Evolutionary conservation across 2,888 invertebrate species (phyloP), one percentile per base, ranked within the genome.

Genomic region (Aporophyla nigra): DNA sequence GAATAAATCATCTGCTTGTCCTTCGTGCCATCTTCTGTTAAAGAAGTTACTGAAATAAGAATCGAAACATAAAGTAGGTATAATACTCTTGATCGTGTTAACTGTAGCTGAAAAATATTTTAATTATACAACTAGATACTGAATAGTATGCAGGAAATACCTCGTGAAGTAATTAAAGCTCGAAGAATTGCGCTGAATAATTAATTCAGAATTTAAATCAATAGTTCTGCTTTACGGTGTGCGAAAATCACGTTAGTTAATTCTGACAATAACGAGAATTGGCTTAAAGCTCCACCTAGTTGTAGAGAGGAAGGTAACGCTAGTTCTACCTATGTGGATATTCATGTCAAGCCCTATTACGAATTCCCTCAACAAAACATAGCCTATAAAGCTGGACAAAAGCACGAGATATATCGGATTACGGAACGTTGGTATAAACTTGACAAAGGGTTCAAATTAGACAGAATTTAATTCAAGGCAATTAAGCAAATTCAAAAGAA

Each of bases 401-500:
- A 75, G 51, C 49, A 76, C 62, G 69, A 71, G 51, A 70, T 76
- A 53, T 74, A 74, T 76, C 56, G 33, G 76, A 54, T 85, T 82
- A 73, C 68, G 27, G 27, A 53, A 74, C 65, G 73, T 62, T 63
- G 49, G 71, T 74, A 65, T 53, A 70, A 77, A 74, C 62, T 63
- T 76, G 83, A 77, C 86, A 86, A 84, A 83, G 73, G 84, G 54
- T 76, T 75, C 76, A 82, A 87, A 85, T 87, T 84, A 76, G 74
- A 71, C 75, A 75, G 46, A 65, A 76, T 87, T 76, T 76, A 77
- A 85, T 82, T 79, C 67, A 82, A 82, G 71, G 77, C 67, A 76
- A 76, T 76, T 65, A 76, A 14, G 70, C 65, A 68, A 68, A 87
- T 86, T 81, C 73, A 74, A 85, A 85, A 78, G 87, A 78, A 81